Conservation (phyloP, 2,113 vertebrate species). For the Cyrtonyx montezumae region DNA sequence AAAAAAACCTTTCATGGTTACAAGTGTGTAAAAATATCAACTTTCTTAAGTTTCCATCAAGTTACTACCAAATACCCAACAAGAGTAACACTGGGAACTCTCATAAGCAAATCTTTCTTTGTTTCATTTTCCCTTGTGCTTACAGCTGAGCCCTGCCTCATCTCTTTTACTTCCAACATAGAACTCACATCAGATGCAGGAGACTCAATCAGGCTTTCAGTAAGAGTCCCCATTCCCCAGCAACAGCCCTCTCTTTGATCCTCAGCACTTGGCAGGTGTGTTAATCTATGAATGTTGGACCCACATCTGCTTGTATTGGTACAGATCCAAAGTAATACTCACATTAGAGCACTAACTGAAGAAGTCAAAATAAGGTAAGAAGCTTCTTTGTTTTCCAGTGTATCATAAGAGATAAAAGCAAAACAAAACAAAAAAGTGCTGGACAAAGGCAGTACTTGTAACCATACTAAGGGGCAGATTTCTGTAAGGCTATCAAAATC, state of each 20-base stretch:
- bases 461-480: not conserved
- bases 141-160: slow-evolving; percentile 65
- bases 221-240: slow-evolving; percentile 54
- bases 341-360: slow-evolving; percentile 44
- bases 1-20: slow-evolving; percentile 30
- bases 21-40: slow-evolving; percentile 33
- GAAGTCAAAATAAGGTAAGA: slow-evolving; percentile 60
- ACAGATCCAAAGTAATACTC: slow-evolving; percentile 62
- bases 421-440: not conserved
- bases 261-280: slow-evolving; percentile 66
- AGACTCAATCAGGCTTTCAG: slow-evolving; percentile 36
- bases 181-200: slow-evolving; percentile 56
- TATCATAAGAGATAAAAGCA: not conserved
- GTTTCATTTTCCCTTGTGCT: slow-evolving; percentile 42
- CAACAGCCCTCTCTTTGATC: slow-evolving; percentile 53
- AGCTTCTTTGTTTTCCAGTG: slow-evolving; percentile 35
- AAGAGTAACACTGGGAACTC: slow-evolving; percentile 51
- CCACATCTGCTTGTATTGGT: slow-evolving; percentile 68
- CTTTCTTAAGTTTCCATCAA: slow-evolving; percentile 65
- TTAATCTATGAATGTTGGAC: slow-evolving; percentile 48
- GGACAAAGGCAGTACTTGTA: slow-evolving; percentile 7
- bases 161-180: slow-evolving; percentile 17
- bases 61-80: slow-evolving; percentile 52
- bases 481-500: not conserved
- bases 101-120: slow-evolving; percentile 50